A percentile compares a stretch with the other conserved stretches of the same genome.
Evolutionary conservation across 2,797 vertebrate species (phyloP).

Genomic region (Aplochiton taeniatus): DNA sequence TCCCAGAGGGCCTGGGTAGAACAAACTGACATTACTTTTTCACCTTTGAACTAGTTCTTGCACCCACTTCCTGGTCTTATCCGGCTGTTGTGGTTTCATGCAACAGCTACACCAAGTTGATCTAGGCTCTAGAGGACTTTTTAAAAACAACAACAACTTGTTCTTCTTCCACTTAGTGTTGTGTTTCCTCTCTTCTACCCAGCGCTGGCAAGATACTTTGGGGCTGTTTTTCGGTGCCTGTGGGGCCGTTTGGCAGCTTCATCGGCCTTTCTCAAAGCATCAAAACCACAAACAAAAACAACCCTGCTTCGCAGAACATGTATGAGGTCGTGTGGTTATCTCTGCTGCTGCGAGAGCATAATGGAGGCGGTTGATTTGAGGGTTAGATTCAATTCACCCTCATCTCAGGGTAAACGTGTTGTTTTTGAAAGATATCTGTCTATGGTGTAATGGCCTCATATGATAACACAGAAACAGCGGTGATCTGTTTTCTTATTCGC

Average conservation of each 20-base stretch:
- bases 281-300: conserved; percentile 70
- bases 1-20: too few species aligned
- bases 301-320: conserved; percentile 35
- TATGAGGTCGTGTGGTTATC: neutral
- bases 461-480: too few species aligned
- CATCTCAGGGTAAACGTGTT: too few species aligned
- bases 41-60: neutral
- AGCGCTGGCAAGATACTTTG: conserved; percentile 38
- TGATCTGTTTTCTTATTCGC: too few species aligned
- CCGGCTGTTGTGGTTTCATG: conserved; percentile 45
- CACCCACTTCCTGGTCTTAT: neutral
- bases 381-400: too few species aligned
- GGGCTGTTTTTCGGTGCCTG: conserved; percentile 35
- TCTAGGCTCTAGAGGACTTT: conserved; percentile 19
- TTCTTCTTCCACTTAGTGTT: conserved; percentile 40
- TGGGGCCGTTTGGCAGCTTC: conserved; percentile 25
- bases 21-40: neutral
- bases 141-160: conserved; percentile 39
- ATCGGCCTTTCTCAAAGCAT: conserved; percentile 41
- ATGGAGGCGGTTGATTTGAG: too few species aligned
- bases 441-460: too few species aligned
- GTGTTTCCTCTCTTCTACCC: conserved; percentile 51
- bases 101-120: conserved; percentile 14
- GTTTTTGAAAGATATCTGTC: too few species aligned
- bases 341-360: neutral